These are phyloP conservation scores for Anthoscopus minutus DNA, from an alignment of 2,113 vertebrate genomes.

Conservation along the genomic window DNA sequence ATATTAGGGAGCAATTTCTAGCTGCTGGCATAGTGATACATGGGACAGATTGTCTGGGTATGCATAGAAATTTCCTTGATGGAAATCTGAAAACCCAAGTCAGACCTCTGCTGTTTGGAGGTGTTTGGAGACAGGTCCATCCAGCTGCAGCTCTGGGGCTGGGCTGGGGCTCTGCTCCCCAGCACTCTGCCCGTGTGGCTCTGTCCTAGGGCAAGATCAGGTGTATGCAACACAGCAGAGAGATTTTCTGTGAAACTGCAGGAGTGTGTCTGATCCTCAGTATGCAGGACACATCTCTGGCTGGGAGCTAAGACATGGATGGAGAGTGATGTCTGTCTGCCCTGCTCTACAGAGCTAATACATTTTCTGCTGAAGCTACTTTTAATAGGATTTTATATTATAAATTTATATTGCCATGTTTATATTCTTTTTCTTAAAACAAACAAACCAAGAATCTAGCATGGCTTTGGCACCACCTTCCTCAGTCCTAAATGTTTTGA, in stretches of 20 bases:
- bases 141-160: background rate
- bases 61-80: background rate
- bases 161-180: background rate
- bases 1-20: background rate
- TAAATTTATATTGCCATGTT: background rate
- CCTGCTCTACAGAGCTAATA: background rate
- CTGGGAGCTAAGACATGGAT: background rate
- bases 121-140: background rate
- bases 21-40: background rate
- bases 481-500: background rate
- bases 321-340: background rate
- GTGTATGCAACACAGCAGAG: background rate
- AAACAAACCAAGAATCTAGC: background rate
- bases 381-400: background rate
- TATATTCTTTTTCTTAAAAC: background rate
- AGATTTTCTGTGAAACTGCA: background rate
- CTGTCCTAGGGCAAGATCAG: background rate
- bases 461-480: background rate
- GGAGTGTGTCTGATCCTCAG: background rate
- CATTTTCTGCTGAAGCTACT: background rate
- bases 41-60: background rate
- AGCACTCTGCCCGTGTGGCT: background rate
- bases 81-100: background rate
- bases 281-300: background rate
- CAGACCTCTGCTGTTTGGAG: background rate